phyloP scores from a whole-genome alignment of 2,113 vertebrate species.

The Athene cunicularia region DNA sequence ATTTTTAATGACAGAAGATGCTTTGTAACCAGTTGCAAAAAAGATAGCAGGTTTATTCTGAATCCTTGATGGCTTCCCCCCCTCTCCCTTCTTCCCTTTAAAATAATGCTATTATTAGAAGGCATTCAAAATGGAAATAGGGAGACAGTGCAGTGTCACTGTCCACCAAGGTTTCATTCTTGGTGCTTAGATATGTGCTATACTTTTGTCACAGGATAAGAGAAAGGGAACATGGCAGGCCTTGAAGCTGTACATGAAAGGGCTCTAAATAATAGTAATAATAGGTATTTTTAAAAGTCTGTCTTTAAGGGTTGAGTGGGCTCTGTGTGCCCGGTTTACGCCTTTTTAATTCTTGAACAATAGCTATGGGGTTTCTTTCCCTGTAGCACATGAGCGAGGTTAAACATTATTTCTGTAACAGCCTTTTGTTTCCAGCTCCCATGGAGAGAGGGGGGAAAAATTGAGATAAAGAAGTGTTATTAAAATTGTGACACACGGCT shows the following conservation, averaged over 20 bases:
- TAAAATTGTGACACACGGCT: conserved; percentile 80
- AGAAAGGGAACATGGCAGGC: background rate
- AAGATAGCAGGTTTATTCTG: background rate
- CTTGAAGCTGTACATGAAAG: background rate
- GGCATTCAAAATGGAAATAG: background rate
- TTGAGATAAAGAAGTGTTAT: conserved; percentile 84
- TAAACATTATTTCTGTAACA: conserved; percentile 71
- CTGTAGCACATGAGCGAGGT: conserved; percentile 42
- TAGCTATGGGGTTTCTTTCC: conserved; percentile 45
- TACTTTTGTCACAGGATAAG: background rate
- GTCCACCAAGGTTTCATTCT: background rate
- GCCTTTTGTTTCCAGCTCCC: conserved; percentile 73
- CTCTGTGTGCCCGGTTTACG: conserved; percentile 46
- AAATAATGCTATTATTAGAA: conserved; percentile 38
- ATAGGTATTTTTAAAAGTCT: conserved; percentile 31
- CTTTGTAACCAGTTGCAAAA: background rate
- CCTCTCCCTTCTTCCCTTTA: background rate
- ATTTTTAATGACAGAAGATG: background rate
- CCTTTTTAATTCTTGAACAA: conserved; percentile 69
- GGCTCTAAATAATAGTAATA: conserved; percentile 5
- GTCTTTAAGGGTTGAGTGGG: background rate
- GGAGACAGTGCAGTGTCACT: background rate
- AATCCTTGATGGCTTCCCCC: background rate
- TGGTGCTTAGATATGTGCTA: background rate
- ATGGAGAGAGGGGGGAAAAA: conserved; percentile 74